phyloP scores from a whole-genome alignment of 1,140 invertebrate species.

The Propsilocerus akamusi region DNA sequence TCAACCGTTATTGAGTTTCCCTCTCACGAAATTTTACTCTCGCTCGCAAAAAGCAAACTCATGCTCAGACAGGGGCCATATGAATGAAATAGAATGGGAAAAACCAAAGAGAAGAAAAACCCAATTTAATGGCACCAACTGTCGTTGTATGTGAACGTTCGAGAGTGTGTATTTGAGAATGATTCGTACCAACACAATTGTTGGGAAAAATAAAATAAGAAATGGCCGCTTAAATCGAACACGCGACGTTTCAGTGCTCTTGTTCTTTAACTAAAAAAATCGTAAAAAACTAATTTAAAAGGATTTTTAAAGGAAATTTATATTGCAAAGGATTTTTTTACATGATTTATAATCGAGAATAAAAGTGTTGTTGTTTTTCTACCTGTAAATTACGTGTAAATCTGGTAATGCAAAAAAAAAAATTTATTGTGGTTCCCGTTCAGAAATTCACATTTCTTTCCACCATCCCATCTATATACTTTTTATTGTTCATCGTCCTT shows the following conservation, averaged over 20 bases:
- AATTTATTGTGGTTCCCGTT: not conserved
- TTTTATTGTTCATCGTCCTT: not conserved
- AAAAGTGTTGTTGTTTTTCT: conserved; percentile 2
- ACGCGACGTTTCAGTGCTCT: conserved; percentile 3
- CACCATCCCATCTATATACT: no score
- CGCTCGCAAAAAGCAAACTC: no score
- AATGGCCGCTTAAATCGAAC: conserved; percentile 1
- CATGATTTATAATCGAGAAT: not conserved
- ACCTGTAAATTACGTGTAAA: conserved; percentile 1
- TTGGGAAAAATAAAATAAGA: conserved; percentile 1
- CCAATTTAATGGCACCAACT: no score
- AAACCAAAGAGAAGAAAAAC: not conserved
- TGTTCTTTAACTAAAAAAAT: conserved; percentile 4
- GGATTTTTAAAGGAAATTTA: not conserved
- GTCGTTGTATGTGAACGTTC: not conserved
- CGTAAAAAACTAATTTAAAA: conserved; percentile 4
- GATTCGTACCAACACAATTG: conserved; percentile 1
- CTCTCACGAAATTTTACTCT: no score
- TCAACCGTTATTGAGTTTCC: no score
- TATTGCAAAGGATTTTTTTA: conserved; percentile 1
- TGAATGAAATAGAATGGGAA: not conserved
- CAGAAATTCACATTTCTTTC: not conserved
- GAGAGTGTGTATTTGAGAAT: not conserved
- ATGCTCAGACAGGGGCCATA: no score
- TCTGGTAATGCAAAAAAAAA: not conserved